Percentiles rank a stretch among this genome's conserved stretches.
phyloP scores from a whole-genome alignment of 2,797 vertebrate genomes.

The Diplodus puntazzo region DNA sequence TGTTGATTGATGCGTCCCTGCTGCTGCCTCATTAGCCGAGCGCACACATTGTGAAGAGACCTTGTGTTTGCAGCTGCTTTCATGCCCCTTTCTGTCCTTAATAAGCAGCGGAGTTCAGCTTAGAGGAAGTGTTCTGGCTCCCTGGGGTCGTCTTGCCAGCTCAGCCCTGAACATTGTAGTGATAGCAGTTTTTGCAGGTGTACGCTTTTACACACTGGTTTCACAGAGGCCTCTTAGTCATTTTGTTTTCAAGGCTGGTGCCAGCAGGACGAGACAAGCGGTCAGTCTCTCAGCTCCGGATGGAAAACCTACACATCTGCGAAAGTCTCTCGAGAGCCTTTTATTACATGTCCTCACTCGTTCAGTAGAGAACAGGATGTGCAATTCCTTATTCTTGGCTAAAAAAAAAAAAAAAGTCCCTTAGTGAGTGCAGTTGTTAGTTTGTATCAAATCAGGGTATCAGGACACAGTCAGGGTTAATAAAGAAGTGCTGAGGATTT shows the following conservation, averaged over 20 bases:
- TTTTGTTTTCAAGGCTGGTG: slow-evolving; percentile 20
- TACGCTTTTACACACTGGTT: slow-evolving; percentile 8
- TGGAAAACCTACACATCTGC: slow-evolving; percentile 16
- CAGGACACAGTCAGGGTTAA: background rate
- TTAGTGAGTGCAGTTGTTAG: background rate
- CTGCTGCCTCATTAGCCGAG: slow-evolving; percentile 26
- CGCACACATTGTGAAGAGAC: slow-evolving; percentile 17
- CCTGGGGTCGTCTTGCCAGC: slow-evolving; percentile 48
- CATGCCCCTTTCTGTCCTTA: slow-evolving; percentile 40
- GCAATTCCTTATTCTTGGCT: background rate
- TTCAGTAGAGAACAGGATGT: slow-evolving; percentile 43
- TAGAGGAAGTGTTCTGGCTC: slow-evolving; percentile 52
- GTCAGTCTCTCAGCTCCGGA: slow-evolving; percentile 32
- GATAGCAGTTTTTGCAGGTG: slow-evolving; percentile 67
- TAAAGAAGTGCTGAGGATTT: background rate
- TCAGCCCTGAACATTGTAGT: slow-evolving; percentile 55
- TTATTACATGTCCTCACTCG: slow-evolving; percentile 36
- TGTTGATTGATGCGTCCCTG: slow-evolving; percentile 19
- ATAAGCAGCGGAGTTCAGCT: slow-evolving; percentile 57
- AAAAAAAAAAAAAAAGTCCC: background rate
- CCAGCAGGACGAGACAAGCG: slow-evolving; percentile 28
- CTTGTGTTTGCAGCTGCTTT: slow-evolving; percentile 19
- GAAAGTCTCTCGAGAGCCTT: slow-evolving; percentile 11
- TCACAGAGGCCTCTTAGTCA: slow-evolving; percentile 6
- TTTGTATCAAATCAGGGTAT: too few species aligned